Conservation (phyloP, 1,140 invertebrate genomes). For the Drosophila ercepeae region DNA sequence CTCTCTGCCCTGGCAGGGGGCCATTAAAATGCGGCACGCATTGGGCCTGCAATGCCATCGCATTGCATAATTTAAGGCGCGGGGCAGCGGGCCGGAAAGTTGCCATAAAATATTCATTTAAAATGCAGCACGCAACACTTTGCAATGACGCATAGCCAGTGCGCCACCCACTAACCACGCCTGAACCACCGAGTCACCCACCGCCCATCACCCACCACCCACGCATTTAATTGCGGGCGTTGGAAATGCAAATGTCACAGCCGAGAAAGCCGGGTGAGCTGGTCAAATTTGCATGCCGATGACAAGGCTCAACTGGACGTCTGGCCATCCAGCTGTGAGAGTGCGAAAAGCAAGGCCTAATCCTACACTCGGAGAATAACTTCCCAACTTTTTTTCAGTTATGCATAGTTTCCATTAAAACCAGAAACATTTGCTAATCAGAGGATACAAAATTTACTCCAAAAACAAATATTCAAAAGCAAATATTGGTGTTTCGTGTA, state of each 20-base stretch:
- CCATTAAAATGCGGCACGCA: constrained; percentile 78
- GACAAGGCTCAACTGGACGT: constrained; percentile 51
- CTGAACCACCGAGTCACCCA: not conserved
- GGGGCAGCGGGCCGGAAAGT: constrained; percentile 41
- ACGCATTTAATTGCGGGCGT: constrained; percentile 59
- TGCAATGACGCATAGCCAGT: constrained; percentile 60
- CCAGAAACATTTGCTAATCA: not conserved
- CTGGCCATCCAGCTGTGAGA: constrained; percentile 24
- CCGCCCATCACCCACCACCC: constrained; percentile 1
- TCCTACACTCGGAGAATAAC: constrained; percentile 9
- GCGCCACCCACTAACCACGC: constrained; percentile 7
- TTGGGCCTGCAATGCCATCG: constrained; percentile 60
- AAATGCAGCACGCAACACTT: constrained; percentile 81
- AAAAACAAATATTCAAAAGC: not conserved
- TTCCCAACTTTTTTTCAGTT: not conserved
- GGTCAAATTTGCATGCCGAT: constrained; percentile 52
- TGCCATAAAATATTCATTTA: constrained; percentile 78
- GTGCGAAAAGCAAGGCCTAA: constrained; percentile 45
- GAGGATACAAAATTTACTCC: not conserved
- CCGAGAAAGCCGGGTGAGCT: constrained; percentile 2
- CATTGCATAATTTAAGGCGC: constrained; percentile 78
- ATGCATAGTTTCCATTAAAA: not conserved
- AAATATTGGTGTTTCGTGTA: not conserved
- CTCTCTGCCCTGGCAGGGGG: constrained; percentile 9
- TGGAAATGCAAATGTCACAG: constrained; percentile 52